phyloP scores from a whole-genome alignment of 2,797 vertebrate species.

The Coracias cyanogaster region DNA sequence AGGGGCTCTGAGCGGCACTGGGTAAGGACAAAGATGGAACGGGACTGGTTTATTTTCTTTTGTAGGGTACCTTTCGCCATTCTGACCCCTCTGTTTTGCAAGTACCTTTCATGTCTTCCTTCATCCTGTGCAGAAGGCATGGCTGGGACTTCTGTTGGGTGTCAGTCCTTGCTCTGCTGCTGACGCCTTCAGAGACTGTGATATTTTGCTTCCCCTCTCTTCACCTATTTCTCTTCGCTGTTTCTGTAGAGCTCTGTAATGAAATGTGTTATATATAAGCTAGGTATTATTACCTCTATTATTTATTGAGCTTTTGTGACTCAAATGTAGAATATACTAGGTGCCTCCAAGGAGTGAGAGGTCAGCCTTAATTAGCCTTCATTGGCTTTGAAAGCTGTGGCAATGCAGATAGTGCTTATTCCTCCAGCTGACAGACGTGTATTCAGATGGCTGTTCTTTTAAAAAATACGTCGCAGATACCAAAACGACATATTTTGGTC shows the following conservation, averaged over 20 bases:
- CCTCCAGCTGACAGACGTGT: neutral
- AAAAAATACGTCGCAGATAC: neutral
- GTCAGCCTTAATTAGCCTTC: neutral
- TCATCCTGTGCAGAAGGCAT: neutral
- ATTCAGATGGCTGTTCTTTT: neutral
- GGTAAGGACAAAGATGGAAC: neutral
- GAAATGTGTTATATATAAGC: neutral
- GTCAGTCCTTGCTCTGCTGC: neutral
- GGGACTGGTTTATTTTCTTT: neutral
- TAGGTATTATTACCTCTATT: neutral
- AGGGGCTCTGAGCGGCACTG: rapidly evolving
- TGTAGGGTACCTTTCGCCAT: neutral
- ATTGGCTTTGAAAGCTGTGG: neutral
- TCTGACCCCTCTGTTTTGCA: neutral
- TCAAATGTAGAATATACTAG: neutral
- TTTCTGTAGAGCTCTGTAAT: neutral
- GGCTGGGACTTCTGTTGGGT: neutral
- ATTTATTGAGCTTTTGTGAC: neutral
- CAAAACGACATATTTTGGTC: neutral
- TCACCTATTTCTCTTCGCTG: neutral
- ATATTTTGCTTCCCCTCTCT: neutral
- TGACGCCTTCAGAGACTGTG: neutral
- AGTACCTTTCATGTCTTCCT: neutral
- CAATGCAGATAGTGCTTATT: neutral
- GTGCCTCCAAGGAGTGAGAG: neutral